Evolutionary conservation across 2,888 invertebrate species (phyloP), one percentile per base, ranked within the genome.

Genomic region (Blastobasis lacticolella): DNA sequence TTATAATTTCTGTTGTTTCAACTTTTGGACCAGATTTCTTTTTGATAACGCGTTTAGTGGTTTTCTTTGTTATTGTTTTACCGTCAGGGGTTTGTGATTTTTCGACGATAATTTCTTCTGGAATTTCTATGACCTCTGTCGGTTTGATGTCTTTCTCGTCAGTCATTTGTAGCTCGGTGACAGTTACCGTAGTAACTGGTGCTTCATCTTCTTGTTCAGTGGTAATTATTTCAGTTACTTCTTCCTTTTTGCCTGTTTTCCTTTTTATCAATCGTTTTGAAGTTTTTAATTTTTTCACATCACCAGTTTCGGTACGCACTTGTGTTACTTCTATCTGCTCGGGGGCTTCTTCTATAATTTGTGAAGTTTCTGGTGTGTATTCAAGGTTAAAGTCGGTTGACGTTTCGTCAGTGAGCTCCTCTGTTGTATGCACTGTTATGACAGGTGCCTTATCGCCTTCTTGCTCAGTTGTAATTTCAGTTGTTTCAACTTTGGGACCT

Each of bases 1-100:
- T 83, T 3, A 53, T 56, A 6, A 76, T 57, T 65, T 76, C 52
- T 57, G 71, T 58, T 62, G 78, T 60, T 60, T 75, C 64, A 56
- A 80, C 57, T 54, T 69, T 72, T 46, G 59, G 62, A n/a, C 67
- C 76, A 42, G 67, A 56, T 57, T 67, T 62, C 58, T 69, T 59
- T 54, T 69, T 73, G 43, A 64, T 71, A 1, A 66, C 57, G 38
- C 66, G 63, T 53, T 72, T 77, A 40, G 67, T 71, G 10, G 57
- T 61, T 49, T 64, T 69, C 46, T 54, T 65, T 52, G 57, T 59
- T 54, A 63, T 57, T 37, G 61, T 57, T 57, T 68, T 68, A 54
- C 70, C 59, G 8, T 51, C 50, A 23, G 53, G 45, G 9, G 50
- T 36, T 9, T 38, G 23, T 1, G 7, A n/a, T 9, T 53, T 45